Conservation (phyloP, 2,113 vertebrate species). For the Oryzias celebensis region DNA sequence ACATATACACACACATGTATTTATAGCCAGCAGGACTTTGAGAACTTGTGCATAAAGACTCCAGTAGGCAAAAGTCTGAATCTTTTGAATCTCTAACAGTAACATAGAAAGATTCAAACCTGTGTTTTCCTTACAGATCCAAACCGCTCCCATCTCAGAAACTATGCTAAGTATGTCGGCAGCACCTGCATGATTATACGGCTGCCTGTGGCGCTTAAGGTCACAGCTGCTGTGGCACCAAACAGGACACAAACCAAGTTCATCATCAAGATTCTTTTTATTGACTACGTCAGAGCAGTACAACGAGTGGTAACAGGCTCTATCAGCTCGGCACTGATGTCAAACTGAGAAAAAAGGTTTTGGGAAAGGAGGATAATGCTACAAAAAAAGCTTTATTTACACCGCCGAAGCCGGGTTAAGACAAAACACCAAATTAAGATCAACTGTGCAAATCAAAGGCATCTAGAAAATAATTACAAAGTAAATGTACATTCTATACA, state of each 20-base stretch:
- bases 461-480: constrained; percentile 57
- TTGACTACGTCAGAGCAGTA: constrained; percentile 40
- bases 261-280: constrained; percentile 52
- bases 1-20: too few species aligned
- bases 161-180: constrained; percentile 45
- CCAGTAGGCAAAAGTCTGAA: too few species aligned
- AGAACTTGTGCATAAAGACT: too few species aligned
- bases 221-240: constrained; percentile 18
- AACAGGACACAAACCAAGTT: not conserved
- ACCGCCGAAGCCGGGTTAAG: constrained; percentile 45
- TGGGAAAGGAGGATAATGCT: constrained; percentile 43
- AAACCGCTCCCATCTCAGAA: constrained; percentile 38
- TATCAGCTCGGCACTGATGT: constrained; percentile 31
- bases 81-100: too few species aligned
- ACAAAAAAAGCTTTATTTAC: constrained; percentile 63
- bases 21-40: too few species aligned
- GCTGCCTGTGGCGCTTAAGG: constrained; percentile 23
- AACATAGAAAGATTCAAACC: constrained; percentile 10
- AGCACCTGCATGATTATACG: constrained; percentile 47
- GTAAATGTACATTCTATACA: constrained; percentile 57
- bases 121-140: constrained; percentile 23
- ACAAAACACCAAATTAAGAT: constrained; percentile 70
- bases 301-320: constrained; percentile 46
- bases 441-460: constrained; percentile 72
- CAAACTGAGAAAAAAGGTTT: constrained; percentile 22